phyloP scores from a whole-genome alignment of 2,888 invertebrate species.

The Cephus runcator region DNA sequence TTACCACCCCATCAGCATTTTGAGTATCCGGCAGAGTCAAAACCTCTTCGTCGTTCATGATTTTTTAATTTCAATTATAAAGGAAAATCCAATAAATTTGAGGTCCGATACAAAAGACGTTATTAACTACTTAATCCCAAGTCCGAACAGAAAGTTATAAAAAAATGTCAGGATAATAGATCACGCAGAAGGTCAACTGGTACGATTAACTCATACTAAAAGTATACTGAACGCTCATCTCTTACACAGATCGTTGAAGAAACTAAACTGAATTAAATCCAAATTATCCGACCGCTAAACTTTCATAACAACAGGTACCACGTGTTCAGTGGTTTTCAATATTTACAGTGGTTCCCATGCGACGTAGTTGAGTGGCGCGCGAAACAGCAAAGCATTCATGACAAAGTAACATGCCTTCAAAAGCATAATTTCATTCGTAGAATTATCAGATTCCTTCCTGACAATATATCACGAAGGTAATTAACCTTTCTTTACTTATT shows the following conservation, averaged over 20 bases:
- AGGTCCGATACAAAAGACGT: neutral
- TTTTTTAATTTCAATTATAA: slow-evolving; percentile 8
- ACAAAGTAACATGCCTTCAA: neutral
- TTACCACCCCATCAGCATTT: slow-evolving; percentile 36
- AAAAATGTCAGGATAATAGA: neutral
- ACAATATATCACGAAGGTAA: neutral
- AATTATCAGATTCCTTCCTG: neutral
- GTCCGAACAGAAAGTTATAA: neutral
- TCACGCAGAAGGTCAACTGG: neutral
- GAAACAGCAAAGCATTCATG: neutral
- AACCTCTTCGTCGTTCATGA: slow-evolving; percentile 24
- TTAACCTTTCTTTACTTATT: neutral
- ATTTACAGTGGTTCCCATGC: neutral
- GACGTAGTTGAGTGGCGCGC: neutral
- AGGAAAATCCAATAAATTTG: neutral
- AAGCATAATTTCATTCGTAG: neutral
- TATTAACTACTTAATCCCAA: neutral
- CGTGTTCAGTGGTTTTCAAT: neutral
- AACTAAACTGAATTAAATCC: neutral
- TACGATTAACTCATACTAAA: neutral
- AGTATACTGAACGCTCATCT: neutral
- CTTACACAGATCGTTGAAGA: neutral
- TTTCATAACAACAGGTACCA: neutral
- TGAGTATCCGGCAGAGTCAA: slow-evolving; percentile 51
- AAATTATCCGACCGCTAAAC: neutral